Percentiles rank a stretch among this genome's conserved stretches.
Evolutionary conservation across 2,113 vertebrate species (phyloP).

Genomic region (Oenanthe oenanthe): DNA sequence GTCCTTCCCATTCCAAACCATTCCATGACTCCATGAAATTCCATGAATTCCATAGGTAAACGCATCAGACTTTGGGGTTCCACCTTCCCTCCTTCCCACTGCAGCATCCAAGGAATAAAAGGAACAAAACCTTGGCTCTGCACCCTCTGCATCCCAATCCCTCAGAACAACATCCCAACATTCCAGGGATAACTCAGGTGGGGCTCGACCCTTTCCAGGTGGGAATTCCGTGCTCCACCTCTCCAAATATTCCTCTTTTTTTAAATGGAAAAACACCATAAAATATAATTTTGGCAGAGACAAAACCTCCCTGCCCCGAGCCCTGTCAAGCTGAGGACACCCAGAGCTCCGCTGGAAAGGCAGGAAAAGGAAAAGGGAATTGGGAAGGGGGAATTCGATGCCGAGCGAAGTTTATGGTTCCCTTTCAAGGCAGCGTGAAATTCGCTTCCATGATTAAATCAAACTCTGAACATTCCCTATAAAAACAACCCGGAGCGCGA

Average conservation of each 20-base stretch:
- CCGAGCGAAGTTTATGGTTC: neutral
- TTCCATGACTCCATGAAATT: neutral
- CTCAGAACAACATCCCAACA: rapidly evolving
- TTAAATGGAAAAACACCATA: neutral
- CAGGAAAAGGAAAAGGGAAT: neutral
- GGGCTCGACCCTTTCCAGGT: neutral
- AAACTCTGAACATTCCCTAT: neutral
- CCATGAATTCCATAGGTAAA: neutral
- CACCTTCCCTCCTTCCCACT: neutral
- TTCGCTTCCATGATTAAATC: neutral
- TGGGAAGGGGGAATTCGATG: neutral
- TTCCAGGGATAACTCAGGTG: neutral
- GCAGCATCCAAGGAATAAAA: neutral
- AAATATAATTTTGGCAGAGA: neutral
- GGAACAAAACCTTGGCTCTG: neutral
- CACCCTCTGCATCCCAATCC: neutral
- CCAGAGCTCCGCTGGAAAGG: neutral
- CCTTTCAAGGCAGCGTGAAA: neutral
- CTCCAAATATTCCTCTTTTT: neutral
- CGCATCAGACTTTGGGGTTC: neutral
- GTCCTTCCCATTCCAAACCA: neutral
- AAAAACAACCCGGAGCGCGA: neutral
- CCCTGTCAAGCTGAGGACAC: neutral
- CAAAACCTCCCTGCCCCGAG: neutral
- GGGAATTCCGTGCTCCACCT: neutral